A percentile compares a stretch with the other conserved stretches of the same genome.
Conservation (phyloP, 1,140 invertebrate genomes). For the Panagrolaimus sp. region DNA sequence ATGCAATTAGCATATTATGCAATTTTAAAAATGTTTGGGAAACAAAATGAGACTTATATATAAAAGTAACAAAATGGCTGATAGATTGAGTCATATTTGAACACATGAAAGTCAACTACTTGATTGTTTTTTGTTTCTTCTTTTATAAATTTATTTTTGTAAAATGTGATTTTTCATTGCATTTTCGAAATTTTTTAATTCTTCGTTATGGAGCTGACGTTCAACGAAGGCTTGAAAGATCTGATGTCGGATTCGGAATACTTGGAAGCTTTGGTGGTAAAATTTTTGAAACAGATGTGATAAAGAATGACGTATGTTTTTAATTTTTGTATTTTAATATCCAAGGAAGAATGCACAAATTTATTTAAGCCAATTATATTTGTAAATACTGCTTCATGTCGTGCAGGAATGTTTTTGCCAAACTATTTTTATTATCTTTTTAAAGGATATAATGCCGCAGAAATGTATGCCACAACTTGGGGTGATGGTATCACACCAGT, state of each 20-base stretch:
- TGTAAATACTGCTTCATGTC: constrained; percentile 56
- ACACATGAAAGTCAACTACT: too few relatives aligned
- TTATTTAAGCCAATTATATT: constrained; percentile 47
- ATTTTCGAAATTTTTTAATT: constrained; percentile 19
- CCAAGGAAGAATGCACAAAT: constrained; percentile 32
- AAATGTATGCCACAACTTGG: constrained; percentile 56
- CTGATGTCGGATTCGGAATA: constrained; percentile 33
- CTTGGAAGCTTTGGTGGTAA: constrained; percentile 51
- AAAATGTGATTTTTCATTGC: constrained; percentile 8
- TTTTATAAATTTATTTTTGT: neutral
- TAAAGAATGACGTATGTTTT: neutral
- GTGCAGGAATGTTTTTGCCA: constrained; percentile 40
- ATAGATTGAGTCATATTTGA: too few relatives aligned
- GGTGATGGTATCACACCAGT: constrained; percentile 54
- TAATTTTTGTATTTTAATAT: neutral
- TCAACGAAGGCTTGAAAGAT: constrained; percentile 31
- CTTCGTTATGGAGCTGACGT: constrained; percentile 35
- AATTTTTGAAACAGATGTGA: neutral
- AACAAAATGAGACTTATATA: too few relatives aligned
- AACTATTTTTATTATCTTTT: constrained; percentile 38
- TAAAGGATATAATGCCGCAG: constrained; percentile 47
- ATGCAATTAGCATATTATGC: too few relatives aligned
- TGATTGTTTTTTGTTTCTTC: too few relatives aligned
- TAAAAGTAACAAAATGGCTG: too few relatives aligned
- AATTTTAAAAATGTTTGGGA: too few relatives aligned